Evolutionary conservation across 2,888 invertebrate species (phyloP), one percentile per base, ranked within the genome.

Genomic region (Hemistola chrysoprasaria): DNA sequence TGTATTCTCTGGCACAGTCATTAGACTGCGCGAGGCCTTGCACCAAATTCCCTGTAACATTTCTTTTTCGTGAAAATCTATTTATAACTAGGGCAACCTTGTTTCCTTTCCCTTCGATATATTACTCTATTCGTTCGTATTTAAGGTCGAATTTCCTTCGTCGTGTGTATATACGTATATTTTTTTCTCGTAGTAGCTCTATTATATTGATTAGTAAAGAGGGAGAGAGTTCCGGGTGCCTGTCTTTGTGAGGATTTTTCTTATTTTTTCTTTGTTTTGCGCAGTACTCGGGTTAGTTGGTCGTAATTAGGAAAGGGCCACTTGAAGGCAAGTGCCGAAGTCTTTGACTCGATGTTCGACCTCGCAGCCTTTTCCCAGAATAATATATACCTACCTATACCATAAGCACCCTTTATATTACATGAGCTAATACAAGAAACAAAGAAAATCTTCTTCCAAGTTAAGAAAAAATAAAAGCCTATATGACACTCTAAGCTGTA

Each of bases 11-110:
- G 40, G 40, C 33, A 21, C 44, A 44, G 47, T 56, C 51, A 55
- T 50, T 81, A 66, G 76, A 72, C 86, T 87, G 71, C 59, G 68
- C 64, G 55, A 56, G 69, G 70, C 78, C 84, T 79, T 87, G 87
- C 87, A 86, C 80, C 85, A 77, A 82, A 86, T 84, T 81, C 87
- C 82, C 85, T 84, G 87, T 83, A 86, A 87, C 87, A 83, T 88
- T 88, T 88, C 87, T 88, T 88, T 87, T 87, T 86, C 87, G 88
- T 85, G 86, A 86, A 88, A 88, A 88, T 88, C 87, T 88, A 88
- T 88, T 88, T 88, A 88, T 88, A 88, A 88, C 84, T 87, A 87
- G 87, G 85, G 82, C 86, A 80, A 74, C 70, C 74, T 72, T 74
- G 75, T 62, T 64, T 50, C 60, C 56, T 44, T 47, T 51, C 48